Base-by-base conservation (phyloP, 2,888 invertebrate species). In the Polyommatus icarus region DNA sequence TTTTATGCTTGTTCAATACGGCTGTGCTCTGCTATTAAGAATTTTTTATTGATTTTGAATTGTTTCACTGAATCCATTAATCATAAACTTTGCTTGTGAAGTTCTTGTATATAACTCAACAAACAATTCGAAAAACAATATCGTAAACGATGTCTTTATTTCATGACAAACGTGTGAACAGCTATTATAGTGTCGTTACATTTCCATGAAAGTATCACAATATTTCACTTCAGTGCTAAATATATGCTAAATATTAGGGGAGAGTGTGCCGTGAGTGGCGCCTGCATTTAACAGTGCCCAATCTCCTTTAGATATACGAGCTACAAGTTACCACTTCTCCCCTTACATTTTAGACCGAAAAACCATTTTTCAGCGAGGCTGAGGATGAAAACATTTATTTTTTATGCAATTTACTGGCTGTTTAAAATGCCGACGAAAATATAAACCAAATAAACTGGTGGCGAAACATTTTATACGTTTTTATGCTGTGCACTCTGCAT, bases 231-330 rank as follows among this genome's bases (percentile, higher is more conserved):
- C 72, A 72, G 61, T 67, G 67, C 46, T 24, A 77, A 67, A 77
- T 76, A n/a, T n/a, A n/a, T n/a, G n/a, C n/a, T n/a, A 79, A 76
- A 71, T 71, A 40, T 32, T 75, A 12, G 54, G 32, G 67, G 24
- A 77, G 76, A 40, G 76, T 71, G 71, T 32, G 18, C 50, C 29
- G 59, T 59, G 77, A 77, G 77, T 71, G 61, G 79, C 57, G 79
- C 79, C 76, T 79, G 79, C 77, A 76, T 79, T 77, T 76, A 77
- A 79, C 79, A 59, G 71, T 59, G 50, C 32, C 57, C 59, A 72
- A 77, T 76, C 79, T 77, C 71, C 20, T 46, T 50, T 40, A 77
- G 77, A 79, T 77, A 77, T 79, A 79, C 77, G 77, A 77, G 29
- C 24, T 71, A 40, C 20, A 24, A 77, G 67, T 78, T 78, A 20